Base-by-base conservation (phyloP, 2,888 invertebrate species). In the Cerastis rubricosa region DNA sequence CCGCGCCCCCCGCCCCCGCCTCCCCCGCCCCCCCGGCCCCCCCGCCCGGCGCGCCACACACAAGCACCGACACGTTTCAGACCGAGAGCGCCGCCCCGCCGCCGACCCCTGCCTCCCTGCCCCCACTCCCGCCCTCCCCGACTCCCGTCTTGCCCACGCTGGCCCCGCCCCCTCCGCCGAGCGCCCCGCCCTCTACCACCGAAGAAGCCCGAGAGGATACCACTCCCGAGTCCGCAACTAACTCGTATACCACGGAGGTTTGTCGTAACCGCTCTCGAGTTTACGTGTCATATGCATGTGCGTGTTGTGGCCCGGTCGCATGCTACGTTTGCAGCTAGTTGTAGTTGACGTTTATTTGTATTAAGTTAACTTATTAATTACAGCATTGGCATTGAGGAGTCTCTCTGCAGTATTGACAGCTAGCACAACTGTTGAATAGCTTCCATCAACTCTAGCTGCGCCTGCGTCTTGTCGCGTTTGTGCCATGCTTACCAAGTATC, bases 171-270 rank as follows among this genome's bases (percentile, higher is more conserved):
- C 87, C 88, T 90, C 90, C 92, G 89, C 81, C 88, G 84, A 83
- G 86, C 80, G 86, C 85, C 85, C 83, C 74, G 84, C 89, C 91
- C 79, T 87, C 89, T 90, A 83, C 88, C 84, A 92, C 92, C 84
- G 94, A 94, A 87, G 95, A 94, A 89, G 89, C 89, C 91, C 91
- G 90, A 73, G 87, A 93, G 85, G 92, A 91, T 84, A 93, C 91
- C 90, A 93, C 94, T 88, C 92, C 94, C 86, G 95, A 93, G 93
- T 91, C 92, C 91, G 90, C 92, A 91, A 92, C 96, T 94, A 94
- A 94, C 94, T 93, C 94, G 91, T 95, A 93, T 94, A 93, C 93
- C 89, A 94, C 95, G 90, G 96, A 96, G 96, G 96, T 96, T 96
- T 96, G 96, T 96, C 95, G 94, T 94, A 93, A 93, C 94, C 92